Base-by-base conservation (phyloP, 2,888 invertebrate species). In the Papilio protenor region DNA sequence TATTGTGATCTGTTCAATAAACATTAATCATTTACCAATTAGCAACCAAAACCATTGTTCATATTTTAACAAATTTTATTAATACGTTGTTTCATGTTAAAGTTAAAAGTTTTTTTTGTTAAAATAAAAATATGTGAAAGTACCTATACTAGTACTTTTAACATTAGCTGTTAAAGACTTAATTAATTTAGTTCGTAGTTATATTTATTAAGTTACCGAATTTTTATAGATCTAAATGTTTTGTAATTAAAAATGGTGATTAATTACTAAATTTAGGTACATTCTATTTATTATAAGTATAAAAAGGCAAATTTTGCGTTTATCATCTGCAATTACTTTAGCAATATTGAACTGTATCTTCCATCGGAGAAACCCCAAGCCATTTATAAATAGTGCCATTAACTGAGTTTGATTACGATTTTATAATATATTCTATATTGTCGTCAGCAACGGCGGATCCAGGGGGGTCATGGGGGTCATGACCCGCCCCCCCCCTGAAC, bases 41-140 rank as follows among this genome's bases (percentile, higher is more conserved):
- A 91, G 89, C 93, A 92, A 93, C 94, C 94, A 94, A 94, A 94
- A 89, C 85, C 81, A 92, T 93, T 94, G 93, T 94, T 94, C 90
- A 90, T 88, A 87, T 88, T 88, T 93, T 92, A 92, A 92, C 88
- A 93, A 93, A 94, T 93, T 94, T 92, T 94, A 94, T 93, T 88
- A 90, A 89, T 90, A 89, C 85, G 93, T 94, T 94, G 92, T 92
- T 88, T 88, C 89, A 85, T 89, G 85, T 87, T 87, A 86, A 83
- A 88, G 74, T 91, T 40, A 45, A 66, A 66, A 89, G 90, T 89
- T 92, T 89, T 87, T 91, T 92, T 91, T 89, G 90, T 87, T 87
- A 81, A 84, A 87, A 85, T 83, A 84, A 87, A 84, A 88, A 89
- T 90, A 90, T 90, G 88, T 91, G 90, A 87, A 89, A 85, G 87